Conservation (phyloP, 2,888 invertebrate species). For the Melangyna quadrimaculata region DNA sequence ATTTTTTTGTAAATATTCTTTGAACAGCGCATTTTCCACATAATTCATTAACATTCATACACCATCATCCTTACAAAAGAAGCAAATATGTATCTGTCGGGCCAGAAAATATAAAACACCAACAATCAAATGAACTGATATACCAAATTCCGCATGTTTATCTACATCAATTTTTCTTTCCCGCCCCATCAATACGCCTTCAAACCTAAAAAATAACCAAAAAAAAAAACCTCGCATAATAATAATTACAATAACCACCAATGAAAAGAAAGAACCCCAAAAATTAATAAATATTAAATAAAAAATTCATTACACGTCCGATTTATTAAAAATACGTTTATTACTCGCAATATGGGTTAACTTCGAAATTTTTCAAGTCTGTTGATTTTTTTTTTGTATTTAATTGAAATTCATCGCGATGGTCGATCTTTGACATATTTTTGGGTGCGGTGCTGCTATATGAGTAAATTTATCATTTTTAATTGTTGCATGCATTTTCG, state of each 20-base stretch:
- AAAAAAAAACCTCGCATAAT: constrained; percentile 10
- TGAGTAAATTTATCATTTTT: constrained; percentile 68
- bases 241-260: constrained; percentile 12
- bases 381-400: background rate
- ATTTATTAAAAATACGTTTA: constrained; percentile 70
- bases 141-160: constrained; percentile 9
- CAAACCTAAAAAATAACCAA: background rate
- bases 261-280: constrained; percentile 9
- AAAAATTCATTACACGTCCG: constrained; percentile 62
- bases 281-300: background rate
- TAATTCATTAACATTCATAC: constrained; percentile 49
- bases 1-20: background rate
- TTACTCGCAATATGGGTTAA: constrained; percentile 58
- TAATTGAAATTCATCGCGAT: constrained; percentile 68
- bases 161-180: background rate
- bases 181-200: background rate
- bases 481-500: constrained; percentile 56
- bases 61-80: background rate
- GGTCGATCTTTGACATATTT: constrained; percentile 74
- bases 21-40: constrained; percentile 10
- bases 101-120: background rate
- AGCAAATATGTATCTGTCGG: constrained; percentile 2
- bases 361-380: constrained; percentile 21
- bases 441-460: constrained; percentile 73
- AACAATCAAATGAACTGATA: constrained; percentile 12